Evolutionary conservation across 2,888 invertebrate genomes (phyloP), one percentile per base, ranked within the genome.

Genomic region (Protonemura montana): DNA sequence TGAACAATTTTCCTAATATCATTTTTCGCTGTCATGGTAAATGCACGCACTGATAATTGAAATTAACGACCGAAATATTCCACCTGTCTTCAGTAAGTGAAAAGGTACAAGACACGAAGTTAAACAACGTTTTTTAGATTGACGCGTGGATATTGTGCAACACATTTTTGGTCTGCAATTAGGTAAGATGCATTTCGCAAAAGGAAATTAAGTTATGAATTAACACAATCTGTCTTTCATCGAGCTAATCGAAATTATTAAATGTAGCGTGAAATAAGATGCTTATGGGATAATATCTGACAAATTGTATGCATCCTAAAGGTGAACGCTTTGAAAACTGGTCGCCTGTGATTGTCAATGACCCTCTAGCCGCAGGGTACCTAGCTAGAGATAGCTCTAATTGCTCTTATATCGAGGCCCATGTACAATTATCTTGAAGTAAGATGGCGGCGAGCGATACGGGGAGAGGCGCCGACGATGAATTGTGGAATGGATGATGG

Each of bases 21-120:
- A 21, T 35, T 35, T 35, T 16, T 59, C 7, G 13, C 59, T 7
- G 13, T 59, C 59, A 59, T 59, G 59, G 59, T 59, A 59, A 59
- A 59, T 1, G 3, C 59, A 59, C 21, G 59, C 59, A 59, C 59
- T 59, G 59, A 59, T 59, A 59, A 59, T 21, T 13, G 21, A 59
- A 59, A 59, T 59, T 59, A 59, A 59, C 59, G 13, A 59, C 59
- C 59, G 59, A 59, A 59, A 59, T 59, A 59, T 59, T 59, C 59
- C 21, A 59, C 59, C 59, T 59, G 59, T 59, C 59, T 59, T 21
- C n/a, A n/a, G 21, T 59, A 10, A 21, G 59, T 59, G 13, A 59
- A 59, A 59, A 35, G 21, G 13, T 59, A 59, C 59, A 59, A 7
- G 59, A 21, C 59, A 13, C 21, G 21, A 59, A 59, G 1, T 21